These are phyloP conservation scores for Serinus canaria DNA, from an alignment of 2,113 vertebrate species.

Conservation along the genomic window DNA sequence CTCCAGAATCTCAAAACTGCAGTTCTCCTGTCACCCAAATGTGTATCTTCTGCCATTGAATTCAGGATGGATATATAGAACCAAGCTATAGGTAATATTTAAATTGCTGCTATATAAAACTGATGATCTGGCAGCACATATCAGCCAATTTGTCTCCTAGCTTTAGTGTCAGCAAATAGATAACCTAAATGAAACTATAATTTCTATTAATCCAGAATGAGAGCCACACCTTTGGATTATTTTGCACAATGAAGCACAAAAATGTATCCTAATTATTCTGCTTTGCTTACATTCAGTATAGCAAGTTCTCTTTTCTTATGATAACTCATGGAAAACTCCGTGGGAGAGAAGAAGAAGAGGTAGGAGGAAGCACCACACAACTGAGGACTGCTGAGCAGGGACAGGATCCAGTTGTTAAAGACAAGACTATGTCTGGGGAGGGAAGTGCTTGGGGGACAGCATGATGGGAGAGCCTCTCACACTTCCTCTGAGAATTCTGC, in stretches of 20 bases:
- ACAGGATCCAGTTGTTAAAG: not conserved
- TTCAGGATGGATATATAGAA: not conserved
- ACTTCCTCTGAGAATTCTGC: not conserved
- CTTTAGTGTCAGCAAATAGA: not conserved
- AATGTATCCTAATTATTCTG: not conserved
- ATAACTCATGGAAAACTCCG: accelerated
- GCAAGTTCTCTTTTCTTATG: not conserved
- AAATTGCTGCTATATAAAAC: not conserved
- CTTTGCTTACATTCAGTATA: not conserved
- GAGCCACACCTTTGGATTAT: not conserved
- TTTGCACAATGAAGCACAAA: not conserved
- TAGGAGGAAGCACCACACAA: not conserved
- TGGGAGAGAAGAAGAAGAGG: not conserved
- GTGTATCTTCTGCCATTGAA: not conserved
- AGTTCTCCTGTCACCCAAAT: not conserved
- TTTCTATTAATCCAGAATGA: not conserved
- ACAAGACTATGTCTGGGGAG: not conserved
- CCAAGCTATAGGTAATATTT: not conserved
- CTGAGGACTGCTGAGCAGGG: not conserved
- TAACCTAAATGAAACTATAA: not conserved
- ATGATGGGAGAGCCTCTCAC: not conserved
- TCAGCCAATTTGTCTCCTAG: not conserved
- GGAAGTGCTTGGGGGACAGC: not conserved
- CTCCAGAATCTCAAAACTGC: not conserved
- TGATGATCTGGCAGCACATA: not conserved